A percentile compares a stretch with the other conserved stretches of the same genome.
These are phyloP conservation scores for Andrena minutula DNA, from an alignment of 2,888 invertebrate genomes.

Conservation along the genomic window DNA sequence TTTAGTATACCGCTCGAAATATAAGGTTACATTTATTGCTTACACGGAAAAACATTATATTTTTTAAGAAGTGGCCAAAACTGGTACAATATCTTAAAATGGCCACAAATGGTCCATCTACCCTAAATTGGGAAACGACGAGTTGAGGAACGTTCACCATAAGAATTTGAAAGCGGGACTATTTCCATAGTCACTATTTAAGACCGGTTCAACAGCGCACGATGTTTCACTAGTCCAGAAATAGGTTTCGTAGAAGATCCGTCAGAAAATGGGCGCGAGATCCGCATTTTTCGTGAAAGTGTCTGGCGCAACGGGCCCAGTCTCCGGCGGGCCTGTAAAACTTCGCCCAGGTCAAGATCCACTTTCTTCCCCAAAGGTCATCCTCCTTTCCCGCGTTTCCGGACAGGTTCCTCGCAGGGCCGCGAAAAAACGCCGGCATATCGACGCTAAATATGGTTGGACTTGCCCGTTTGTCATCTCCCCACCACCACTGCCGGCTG, in stretches of 20 bases:
- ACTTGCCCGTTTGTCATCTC: constrained; percentile 73
- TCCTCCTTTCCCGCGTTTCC: constrained; percentile 45
- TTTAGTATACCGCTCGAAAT: too few relatives aligned
- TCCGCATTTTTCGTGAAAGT: not conserved
- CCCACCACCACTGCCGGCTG: constrained; percentile 56
- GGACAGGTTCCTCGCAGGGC: constrained; percentile 1
- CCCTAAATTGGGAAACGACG: too few relatives aligned
- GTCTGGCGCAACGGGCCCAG: not conserved
- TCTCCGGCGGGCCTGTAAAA: constrained; percentile 21
- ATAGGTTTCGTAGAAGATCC: not conserved
- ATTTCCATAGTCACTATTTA: not conserved
- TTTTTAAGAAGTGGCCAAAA: too few relatives aligned
- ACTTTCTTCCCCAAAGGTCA: constrained; percentile 52
- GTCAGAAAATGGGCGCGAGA: not conserved
- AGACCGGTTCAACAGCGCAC: not conserved
- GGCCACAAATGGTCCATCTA: too few relatives aligned
- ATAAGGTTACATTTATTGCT: too few relatives aligned
- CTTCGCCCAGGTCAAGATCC: constrained; percentile 63
- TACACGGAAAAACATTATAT: too few relatives aligned
- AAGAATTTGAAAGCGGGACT: not conserved
- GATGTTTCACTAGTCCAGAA: not conserved
- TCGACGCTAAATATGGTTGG: constrained; percentile 82
- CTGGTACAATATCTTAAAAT: too few relatives aligned
- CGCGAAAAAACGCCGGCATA: constrained; percentile 43
- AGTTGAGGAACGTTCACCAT: not conserved